These are phyloP conservation scores for Phyllostomus discolor DNA, from an alignment of 2,113 vertebrate genomes.

Conservation along the genomic window DNA sequence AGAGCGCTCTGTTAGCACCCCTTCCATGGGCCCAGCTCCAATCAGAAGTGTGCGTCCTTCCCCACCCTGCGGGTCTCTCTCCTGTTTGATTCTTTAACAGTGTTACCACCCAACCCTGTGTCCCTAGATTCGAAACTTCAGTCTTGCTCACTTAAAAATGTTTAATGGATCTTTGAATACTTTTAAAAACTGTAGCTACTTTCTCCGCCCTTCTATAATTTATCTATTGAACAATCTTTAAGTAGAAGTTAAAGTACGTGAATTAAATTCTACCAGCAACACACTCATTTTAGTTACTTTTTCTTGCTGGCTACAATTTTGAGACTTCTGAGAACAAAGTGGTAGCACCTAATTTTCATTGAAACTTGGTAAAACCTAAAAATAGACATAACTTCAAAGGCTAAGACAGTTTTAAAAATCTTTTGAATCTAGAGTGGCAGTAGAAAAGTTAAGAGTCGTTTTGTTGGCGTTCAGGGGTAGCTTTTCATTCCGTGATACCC, in stretches of 20 bases:
- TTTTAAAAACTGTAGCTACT: not conserved
- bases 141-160: not conserved
- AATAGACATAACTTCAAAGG: not conserved
- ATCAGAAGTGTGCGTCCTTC: rapidly evolving
- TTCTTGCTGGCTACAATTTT: not conserved
- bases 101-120: no score
- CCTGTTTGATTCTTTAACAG: not conserved
- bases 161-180: not conserved
- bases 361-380: not conserved
- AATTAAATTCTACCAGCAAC: not conserved
- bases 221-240: not conserved
- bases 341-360: not conserved
- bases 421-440: not conserved
- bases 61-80: not conserved
- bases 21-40: rapidly evolving
- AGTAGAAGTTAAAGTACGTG: not conserved
- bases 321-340: not conserved
- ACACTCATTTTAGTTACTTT: not conserved
- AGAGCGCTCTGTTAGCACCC: rapidly evolving
- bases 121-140: not conserved
- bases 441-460: not conserved
- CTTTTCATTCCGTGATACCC: not conserved
- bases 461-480: not conserved
- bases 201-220: not conserved
- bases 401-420: not conserved